Evolutionary conservation across 1,140 invertebrate species (phyloP), one percentile per base, ranked within the genome.

Genomic region (Prorops nasuta): DNA sequence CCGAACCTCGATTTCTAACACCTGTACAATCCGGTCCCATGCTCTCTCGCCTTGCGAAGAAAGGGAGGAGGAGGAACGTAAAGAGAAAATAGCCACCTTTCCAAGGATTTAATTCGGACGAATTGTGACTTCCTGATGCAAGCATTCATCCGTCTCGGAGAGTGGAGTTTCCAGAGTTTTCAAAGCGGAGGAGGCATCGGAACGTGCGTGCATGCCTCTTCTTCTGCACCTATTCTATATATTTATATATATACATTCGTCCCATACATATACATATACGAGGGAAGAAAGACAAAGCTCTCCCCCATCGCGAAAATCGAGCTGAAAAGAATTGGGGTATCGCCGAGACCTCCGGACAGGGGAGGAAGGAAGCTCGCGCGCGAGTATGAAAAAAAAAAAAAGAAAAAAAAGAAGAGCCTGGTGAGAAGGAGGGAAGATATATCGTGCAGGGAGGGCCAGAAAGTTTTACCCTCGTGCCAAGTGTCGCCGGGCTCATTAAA

Each of bases 401-500:
- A 41, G 21, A 14, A 52, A 44, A 50, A 58, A 55, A 50, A 63
- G 60, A 63, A 64, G 60, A 60, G 56, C 48, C 54, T 54, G 28
- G 60, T 54, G 60, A 62, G 59, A 62, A 62, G 60, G 60, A 62
- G 47, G 50, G 54, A 44, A 20, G 43, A 53, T 61, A 56, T 58
- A 60, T 47, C 41, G 24, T 39, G 39, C 38, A 37, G 43, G 44
- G 22, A 44, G 35, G 19, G 47, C 38, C 22, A 60, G 61, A 67
- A 60, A 61, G 63, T 63, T 60, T 64, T 37, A 54, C 52, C 56
- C 58, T 54, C 47, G 58, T 41, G 60, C 56, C 56, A 57, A 68
- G 72, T 69, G 67, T 67, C 63, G 63, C 58, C 60, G 54, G 52
- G 49, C 71, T 74, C 65, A 68, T 77, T 74, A 77, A 76, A 78